Base-by-base conservation (phyloP, 2,888 invertebrate species). In the Abrostola triplasia region DNA sequence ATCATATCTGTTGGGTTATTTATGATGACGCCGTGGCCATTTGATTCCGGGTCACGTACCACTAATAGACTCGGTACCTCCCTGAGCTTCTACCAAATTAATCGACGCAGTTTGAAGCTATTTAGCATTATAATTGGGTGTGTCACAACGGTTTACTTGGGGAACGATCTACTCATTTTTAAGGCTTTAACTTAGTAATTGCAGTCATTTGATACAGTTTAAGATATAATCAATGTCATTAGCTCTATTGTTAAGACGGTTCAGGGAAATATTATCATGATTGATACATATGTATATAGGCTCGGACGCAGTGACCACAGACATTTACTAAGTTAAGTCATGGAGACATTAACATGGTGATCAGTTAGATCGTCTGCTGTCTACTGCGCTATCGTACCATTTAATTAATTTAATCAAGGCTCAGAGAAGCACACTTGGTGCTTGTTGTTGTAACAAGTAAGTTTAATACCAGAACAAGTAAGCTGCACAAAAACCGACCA, bases 1-100 rank as follows among this genome's bases (percentile, higher is more conserved):
- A 81, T 81, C 74, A 81, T 81, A 81, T 79, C 80, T 76, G 61
- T 76, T 70, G 66, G 51, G 77, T 77, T 76, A 84, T 82, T 73
- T 77, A 76, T 68, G 63, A 51, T 61, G 77, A 44, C 42, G 51
- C 67, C 67, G 60, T 70, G 71, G 61, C 59, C 76, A 81, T 85
- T 78, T 77, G 79, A 77, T 81, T 85, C 81, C 89, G 74, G 82
- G 84, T 86, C 90, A 89, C 90, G 88, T 89, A 77, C 59, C 84
- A 84, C 86, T 84, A 85, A 84, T 84, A 79, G 75, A 44, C 51
- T 40, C 40, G 12, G 49, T 36, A 13, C 58, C 35, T 36, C 44
- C 36, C 44, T 11, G 42, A 11, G 59, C 58, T 74, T 65, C 67
- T 60, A 60, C 62, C 56, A 70, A 75, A 80, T 76, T 73, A 80